These are phyloP conservation scores for Asteroscopus sphinx DNA, from an alignment of 2,888 invertebrate species.

Conservation along the genomic window DNA sequence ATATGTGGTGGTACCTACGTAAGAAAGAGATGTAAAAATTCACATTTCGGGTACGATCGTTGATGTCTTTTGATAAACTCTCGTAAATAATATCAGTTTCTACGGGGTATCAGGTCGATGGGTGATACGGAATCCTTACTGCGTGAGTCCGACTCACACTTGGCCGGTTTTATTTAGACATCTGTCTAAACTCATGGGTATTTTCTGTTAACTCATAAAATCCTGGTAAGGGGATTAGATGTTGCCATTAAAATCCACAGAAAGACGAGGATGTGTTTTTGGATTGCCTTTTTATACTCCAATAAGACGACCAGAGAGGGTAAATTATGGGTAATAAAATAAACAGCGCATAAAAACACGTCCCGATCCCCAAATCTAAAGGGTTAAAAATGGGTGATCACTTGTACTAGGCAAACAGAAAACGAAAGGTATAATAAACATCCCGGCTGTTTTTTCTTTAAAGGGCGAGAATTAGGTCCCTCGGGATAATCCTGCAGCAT, in stretches of 20 bases:
- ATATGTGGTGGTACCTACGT: too few species aligned
- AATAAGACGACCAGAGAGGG: background rate
- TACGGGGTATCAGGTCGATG: too few species aligned
- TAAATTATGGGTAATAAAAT: background rate
- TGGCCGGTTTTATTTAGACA: constrained; percentile 21
- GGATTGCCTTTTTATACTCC: background rate
- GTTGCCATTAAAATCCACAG: constrained; percentile 39
- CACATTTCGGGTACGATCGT: too few species aligned
- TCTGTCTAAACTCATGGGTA: constrained; percentile 48
- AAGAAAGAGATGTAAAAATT: too few species aligned
- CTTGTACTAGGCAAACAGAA: constrained; percentile 67
- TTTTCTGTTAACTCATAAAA: constrained; percentile 66
- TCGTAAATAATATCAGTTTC: too few species aligned
- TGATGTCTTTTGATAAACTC: too few species aligned
- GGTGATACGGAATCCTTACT: too few species aligned
- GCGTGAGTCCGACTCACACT: too few species aligned
- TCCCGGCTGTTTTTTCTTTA: constrained; percentile 27
- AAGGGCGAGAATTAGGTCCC: constrained; percentile 55
- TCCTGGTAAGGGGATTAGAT: constrained; percentile 74
- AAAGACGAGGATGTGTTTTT: background rate
- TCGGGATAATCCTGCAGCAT: constrained; percentile 65
- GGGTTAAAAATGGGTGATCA: constrained; percentile 70
- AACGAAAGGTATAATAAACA: constrained; percentile 47
- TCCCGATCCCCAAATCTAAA: constrained; percentile 51
- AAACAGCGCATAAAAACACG: background rate